Percentiles rank a stretch among this genome's conserved stretches.
These are phyloP conservation scores for Dastarcus helophoroides DNA, from an alignment of 2,888 invertebrate species.

Conservation along the genomic window DNA sequence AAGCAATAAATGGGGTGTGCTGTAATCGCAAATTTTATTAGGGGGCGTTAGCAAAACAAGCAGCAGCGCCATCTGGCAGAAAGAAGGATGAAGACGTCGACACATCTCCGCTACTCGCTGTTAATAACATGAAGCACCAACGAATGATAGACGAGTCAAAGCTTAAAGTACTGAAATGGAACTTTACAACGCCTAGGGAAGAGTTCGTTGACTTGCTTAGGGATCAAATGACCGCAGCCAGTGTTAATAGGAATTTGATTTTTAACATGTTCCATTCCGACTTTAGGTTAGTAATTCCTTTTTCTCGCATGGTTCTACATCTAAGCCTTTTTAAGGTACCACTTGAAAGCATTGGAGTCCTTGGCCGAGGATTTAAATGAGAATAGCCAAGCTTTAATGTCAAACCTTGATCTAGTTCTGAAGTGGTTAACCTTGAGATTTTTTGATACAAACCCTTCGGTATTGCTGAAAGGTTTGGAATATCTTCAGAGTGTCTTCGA, in stretches of 20 bases:
- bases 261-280: constrained; percentile 91
- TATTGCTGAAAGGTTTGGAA: constrained; percentile 88
- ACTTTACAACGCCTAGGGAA: constrained; percentile 83
- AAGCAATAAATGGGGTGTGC: too few species aligned
- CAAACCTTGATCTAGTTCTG: constrained; percentile 87
- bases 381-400: constrained; percentile 69
- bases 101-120: constrained; percentile 61
- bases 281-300: constrained; percentile 51
- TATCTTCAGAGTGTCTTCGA: constrained; percentile 77
- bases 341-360: constrained; percentile 88
- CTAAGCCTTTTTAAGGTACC: constrained; percentile 52
- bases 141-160: constrained; percentile 89
- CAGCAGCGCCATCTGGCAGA: constrained; percentile 41
- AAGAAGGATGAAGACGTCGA: constrained; percentile 84
- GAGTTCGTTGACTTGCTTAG: constrained; percentile 89
- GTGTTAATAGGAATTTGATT: constrained; percentile 76
- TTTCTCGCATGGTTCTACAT: neutral
- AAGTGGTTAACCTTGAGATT: constrained; percentile 95
- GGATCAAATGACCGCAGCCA: constrained; percentile 81
- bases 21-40: too few species aligned
- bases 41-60: constrained; percentile 19
- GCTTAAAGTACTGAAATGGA: constrained; percentile 88
- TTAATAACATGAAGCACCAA: constrained; percentile 83
- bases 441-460: constrained; percentile 98
- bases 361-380: constrained; percentile 71